A percentile compares a stretch with the other conserved stretches of the same genome.
Conservation (phyloP, 2,113 vertebrate genomes). For the Mesembrinibis cayennensis region DNA sequence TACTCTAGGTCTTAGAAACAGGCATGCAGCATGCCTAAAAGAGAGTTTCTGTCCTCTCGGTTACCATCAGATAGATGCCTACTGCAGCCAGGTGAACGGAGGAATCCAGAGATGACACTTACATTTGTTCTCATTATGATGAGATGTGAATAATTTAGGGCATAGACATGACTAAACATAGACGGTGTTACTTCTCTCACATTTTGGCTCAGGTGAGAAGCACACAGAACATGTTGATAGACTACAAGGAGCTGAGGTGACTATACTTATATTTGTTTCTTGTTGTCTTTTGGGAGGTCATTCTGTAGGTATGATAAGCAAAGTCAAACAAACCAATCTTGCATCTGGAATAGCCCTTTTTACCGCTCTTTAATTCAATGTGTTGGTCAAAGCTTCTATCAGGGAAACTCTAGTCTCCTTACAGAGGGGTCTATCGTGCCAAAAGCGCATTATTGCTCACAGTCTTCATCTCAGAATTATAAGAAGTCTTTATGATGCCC, state of each 20-base stretch:
- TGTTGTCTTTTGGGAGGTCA: background rate
- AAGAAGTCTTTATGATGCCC: background rate
- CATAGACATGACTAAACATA: background rate
- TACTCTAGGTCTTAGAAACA: background rate
- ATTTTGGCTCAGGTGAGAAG: background rate
- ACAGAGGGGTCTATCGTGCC: background rate
- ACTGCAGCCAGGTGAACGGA: background rate
- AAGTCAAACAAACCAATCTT: background rate
- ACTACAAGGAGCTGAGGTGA: background rate
- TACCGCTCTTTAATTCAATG: background rate
- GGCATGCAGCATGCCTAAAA: background rate
- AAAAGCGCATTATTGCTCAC: background rate
- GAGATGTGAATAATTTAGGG: background rate
- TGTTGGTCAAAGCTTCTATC: background rate
- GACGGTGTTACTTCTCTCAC: background rate
- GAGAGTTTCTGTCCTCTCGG: background rate
- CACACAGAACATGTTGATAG: background rate
- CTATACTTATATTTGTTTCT: background rate
- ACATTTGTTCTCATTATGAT: background rate
- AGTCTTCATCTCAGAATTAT: background rate
- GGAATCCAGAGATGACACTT: background rate
- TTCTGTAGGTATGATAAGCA: background rate
- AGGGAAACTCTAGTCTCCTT: background rate
- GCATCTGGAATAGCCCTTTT: background rate
- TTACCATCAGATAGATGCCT: background rate